phyloP scores from a whole-genome alignment of 2,113 vertebrate genomes.

The Protomyctophum bolini region DNA sequence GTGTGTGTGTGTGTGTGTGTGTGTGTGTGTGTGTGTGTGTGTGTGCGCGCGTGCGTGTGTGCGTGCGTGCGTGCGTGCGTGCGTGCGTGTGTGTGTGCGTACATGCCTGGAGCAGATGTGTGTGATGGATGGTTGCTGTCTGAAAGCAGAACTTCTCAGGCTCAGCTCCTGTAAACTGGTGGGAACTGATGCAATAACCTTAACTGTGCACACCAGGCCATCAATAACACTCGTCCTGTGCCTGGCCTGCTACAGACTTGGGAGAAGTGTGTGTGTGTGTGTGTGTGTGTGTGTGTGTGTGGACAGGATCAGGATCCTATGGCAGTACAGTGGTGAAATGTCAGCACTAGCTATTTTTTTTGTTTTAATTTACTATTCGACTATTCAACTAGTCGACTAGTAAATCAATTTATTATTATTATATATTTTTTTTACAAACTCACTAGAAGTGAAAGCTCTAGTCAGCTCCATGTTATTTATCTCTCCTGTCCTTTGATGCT shows the following conservation, averaged over 20 bases:
- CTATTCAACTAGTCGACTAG: too few relatives aligned
- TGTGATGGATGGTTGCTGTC: slow-evolving; percentile 72
- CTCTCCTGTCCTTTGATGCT: slow-evolving; percentile 46
- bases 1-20: too few relatives aligned
- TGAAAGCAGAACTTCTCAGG: slow-evolving; percentile 58
- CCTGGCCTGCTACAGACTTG: too few relatives aligned
- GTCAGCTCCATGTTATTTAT: slow-evolving; percentile 25
- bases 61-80: slow-evolving; percentile 3
- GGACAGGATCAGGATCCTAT: slow-evolving; percentile 17
- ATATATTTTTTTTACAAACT: too few relatives aligned
- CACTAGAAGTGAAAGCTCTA: too few relatives aligned
- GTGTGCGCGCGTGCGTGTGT: background rate
- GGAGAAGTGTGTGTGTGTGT: background rate
- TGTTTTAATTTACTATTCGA: too few relatives aligned
- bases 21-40: too few relatives aligned
- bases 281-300: slow-evolving; percentile 8
- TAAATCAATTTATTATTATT: too few relatives aligned
- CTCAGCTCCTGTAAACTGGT: slow-evolving; percentile 64
- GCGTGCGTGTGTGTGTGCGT: slow-evolving; percentile 23
- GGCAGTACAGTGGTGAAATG: slow-evolving; percentile 20
- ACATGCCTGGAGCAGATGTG: slow-evolving; percentile 41
- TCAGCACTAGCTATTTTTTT: too few relatives aligned
- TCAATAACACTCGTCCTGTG: slow-evolving; percentile 68
- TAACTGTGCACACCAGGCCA: slow-evolving; percentile 64
- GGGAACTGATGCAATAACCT: slow-evolving; percentile 75